Evolutionary conservation across 2,797 vertebrate genomes (phyloP).

Genomic region (Nasua narica): DNA sequence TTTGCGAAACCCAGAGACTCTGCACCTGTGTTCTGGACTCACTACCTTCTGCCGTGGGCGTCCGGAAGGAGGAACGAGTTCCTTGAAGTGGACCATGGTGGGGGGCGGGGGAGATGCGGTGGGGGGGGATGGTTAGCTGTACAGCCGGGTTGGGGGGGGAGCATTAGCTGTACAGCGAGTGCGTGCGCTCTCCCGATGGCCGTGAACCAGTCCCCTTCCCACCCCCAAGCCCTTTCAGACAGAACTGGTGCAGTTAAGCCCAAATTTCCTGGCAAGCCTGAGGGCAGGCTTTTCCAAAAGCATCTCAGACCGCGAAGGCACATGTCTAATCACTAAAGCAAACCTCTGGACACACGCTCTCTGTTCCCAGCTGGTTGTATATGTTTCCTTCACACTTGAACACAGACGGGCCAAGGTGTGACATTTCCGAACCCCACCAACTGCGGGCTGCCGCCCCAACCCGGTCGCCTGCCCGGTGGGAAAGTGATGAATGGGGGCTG

Average conservation of each 20-base stretch:
- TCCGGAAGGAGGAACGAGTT: slow-evolving; percentile 61
- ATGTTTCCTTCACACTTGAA: slow-evolving; percentile 80
- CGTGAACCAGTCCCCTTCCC: slow-evolving; percentile 51
- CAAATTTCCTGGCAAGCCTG: slow-evolving; percentile 82
- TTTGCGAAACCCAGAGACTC: slow-evolving; percentile 47
- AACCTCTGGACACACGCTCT: slow-evolving; percentile 82
- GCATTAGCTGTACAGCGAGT: slow-evolving; percentile 23
- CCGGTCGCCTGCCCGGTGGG: slow-evolving; percentile 80
- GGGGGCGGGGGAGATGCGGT: too few species aligned
- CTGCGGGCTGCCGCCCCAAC: slow-evolving; percentile 80
- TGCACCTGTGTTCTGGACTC: slow-evolving; percentile 58
- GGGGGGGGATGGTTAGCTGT: not conserved
- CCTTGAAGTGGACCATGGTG: not conserved
- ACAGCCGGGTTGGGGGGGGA: not conserved
- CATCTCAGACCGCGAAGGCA: slow-evolving; percentile 77
- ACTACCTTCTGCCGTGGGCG: slow-evolving; percentile 37
- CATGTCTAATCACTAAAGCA: slow-evolving; percentile 80
- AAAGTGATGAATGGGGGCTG: slow-evolving; percentile 85
- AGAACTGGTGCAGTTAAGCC: slow-evolving; percentile 74
- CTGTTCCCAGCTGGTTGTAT: slow-evolving; percentile 78
- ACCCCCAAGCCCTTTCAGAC: slow-evolving; percentile 26
- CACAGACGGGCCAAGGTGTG: slow-evolving; percentile 81
- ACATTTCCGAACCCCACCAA: slow-evolving; percentile 81
- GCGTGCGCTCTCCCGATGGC: slow-evolving; percentile 67
- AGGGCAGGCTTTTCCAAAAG: slow-evolving; percentile 80